These are phyloP conservation scores for Hippocampus zosterae DNA, from an alignment of 2,113 vertebrate genomes.

Conservation along the genomic window DNA sequence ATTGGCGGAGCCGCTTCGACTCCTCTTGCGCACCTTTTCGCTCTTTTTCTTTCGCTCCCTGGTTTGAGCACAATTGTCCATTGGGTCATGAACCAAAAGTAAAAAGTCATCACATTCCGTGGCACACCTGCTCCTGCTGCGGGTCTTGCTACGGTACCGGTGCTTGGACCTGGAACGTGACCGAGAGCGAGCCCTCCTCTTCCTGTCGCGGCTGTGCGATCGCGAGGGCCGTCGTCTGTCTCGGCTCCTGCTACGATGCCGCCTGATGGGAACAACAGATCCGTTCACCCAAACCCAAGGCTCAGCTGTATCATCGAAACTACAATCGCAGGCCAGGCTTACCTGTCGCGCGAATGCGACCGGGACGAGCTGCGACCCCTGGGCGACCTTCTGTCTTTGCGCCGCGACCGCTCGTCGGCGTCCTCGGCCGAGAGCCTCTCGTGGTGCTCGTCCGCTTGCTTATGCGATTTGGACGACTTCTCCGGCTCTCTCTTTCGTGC, in stretches of 20 bases:
- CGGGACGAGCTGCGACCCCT: conserved; percentile 85
- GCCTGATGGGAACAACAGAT: conserved; percentile 67
- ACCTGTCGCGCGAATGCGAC: conserved; percentile 91
- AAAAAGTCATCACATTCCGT: not conserved
- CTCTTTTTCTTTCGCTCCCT: conserved; percentile 89
- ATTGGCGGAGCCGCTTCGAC: conserved; percentile 81
- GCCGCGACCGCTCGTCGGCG: conserved; percentile 87
- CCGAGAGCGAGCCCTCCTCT: conserved; percentile 82
- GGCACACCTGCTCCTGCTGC: conserved; percentile 88
- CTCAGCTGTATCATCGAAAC: no score
- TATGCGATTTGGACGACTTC: conserved; percentile 87
- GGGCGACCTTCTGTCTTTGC: conserved; percentile 85
- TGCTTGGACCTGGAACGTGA: conserved; percentile 89
- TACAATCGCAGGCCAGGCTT: not conserved
- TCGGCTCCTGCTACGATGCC: conserved; percentile 86
- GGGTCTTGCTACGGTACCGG: conserved; percentile 83
- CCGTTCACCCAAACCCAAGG: no score
- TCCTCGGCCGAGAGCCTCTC: conserved; percentile 88
- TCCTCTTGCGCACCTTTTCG: conserved; percentile 87
- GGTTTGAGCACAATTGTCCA: conserved; percentile 25
- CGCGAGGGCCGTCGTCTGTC: conserved; percentile 85
- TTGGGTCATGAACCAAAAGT: no score
- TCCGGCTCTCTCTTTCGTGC: conserved; percentile 93
- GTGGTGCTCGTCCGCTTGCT: conserved; percentile 80
- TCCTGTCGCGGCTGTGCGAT: conserved; percentile 84